These are phyloP conservation scores for Conomelus anceps DNA, from an alignment of 2,888 invertebrate species.

Conservation along the genomic window DNA sequence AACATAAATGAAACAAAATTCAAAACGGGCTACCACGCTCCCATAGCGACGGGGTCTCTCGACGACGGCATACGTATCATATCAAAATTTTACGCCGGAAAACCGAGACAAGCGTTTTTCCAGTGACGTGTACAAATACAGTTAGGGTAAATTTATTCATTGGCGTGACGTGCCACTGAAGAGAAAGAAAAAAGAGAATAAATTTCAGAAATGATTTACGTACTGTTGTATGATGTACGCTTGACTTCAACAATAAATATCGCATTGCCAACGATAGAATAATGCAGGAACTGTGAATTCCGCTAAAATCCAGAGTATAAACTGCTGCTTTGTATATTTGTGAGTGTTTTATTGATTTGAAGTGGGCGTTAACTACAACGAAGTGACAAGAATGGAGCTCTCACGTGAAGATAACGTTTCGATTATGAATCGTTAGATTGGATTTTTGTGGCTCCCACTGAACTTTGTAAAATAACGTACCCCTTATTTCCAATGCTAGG, in stretches of 20 bases:
- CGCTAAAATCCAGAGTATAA: background rate
- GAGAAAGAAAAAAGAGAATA: background rate
- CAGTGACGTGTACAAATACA: background rate
- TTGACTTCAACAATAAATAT: background rate
- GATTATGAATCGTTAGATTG: background rate
- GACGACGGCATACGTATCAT: background rate
- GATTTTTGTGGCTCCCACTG: background rate
- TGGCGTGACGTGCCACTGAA: background rate
- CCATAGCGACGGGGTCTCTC: background rate
- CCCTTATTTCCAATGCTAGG: too few relatives aligned
- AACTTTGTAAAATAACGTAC: background rate
- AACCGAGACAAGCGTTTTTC: background rate
- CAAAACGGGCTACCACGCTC: background rate
- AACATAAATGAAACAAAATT: background rate
- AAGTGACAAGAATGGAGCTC: background rate
- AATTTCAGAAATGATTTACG: background rate
- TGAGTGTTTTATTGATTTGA: background rate
- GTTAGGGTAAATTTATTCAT: background rate
- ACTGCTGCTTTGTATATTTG: background rate
- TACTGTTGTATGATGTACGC: background rate
- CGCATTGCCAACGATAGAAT: background rate
- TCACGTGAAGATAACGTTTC: background rate
- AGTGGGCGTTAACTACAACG: background rate
- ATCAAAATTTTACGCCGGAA: background rate
- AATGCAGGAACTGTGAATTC: background rate